Evolutionary conservation across 2,888 invertebrate genomes (phyloP), one percentile per base, ranked within the genome.

Genomic region (Mesorhabditis spiculigera): DNA sequence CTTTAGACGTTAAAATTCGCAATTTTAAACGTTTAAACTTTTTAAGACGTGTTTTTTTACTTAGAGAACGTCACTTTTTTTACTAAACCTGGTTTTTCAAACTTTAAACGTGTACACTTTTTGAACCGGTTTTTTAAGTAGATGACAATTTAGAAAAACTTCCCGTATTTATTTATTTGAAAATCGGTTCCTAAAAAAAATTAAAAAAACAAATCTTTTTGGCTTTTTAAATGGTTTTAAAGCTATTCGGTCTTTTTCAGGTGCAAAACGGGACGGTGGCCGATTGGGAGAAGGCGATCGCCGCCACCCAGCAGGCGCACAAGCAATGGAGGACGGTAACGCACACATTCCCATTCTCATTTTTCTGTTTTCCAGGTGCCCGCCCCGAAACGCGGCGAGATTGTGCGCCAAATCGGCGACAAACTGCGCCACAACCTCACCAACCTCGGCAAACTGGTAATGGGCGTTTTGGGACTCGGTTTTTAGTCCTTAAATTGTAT

Each of bases 381-480:
- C 0, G 92, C 93, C 0, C 98, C 98, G 0, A 90, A 91, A 69
- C 89, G 98, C 68, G 98, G 98, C 4, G 96, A 98, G 87, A 91
- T 99, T 80, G 94, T 98, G 4, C 89, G 98, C 42, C 96, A 97
- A 89, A 95, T 99, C 82, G 98, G 97, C 6, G 92, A 96, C 82
- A 95, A 93, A 43, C 88, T 99, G 6, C 71, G 78, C 6, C 90
- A 91, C 77, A 93, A 97, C 86, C 89, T 94, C 69, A 90, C 91
- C 75, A 92, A 93, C 0, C 88, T 99, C 58, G 96, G 96, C 68
- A 92, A 93, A 87, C 89, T 98, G 45, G 94, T 88, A 75, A 75
- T 81, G 58, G 28, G 28, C 28, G 28, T 28, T 28, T 28, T 28
- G 28, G 28, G n/a, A n/a, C 28, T 28, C 28, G 28, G 28, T 28